These are phyloP conservation scores for Oncorhynchus clarkii DNA, from an alignment of 2,113 vertebrate species.

Conservation along the genomic window DNA sequence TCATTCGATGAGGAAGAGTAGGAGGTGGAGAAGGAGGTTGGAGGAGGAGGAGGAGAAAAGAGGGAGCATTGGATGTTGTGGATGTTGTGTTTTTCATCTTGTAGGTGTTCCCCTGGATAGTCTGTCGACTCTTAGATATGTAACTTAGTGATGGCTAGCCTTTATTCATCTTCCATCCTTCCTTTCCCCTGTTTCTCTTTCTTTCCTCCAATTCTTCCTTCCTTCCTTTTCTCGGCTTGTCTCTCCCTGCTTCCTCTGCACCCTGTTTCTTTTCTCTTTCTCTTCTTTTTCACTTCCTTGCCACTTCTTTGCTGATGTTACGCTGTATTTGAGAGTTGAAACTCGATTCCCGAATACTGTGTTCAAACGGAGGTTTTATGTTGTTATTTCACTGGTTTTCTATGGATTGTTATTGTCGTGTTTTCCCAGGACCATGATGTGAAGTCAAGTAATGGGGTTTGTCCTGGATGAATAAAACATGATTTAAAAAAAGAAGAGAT, in stretches of 20 bases:
- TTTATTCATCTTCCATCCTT: conserved; percentile 6
- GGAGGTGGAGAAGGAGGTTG: conserved; percentile 40
- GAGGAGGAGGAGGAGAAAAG: conserved; percentile 29
- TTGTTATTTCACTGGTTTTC: conserved; percentile 57
- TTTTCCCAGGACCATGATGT: conserved; percentile 55
- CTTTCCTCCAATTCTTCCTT: neutral
- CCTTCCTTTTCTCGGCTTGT: neutral
- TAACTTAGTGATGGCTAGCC: conserved; percentile 27
- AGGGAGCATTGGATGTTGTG: conserved; percentile 68
- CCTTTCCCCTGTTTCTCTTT: neutral
- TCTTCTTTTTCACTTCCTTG: neutral
- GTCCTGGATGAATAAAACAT: conserved; percentile 51
- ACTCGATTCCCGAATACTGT: conserved; percentile 58
- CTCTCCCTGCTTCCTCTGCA: neutral
- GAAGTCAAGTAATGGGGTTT: conserved; percentile 42
- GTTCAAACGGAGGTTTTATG: conserved; percentile 51
- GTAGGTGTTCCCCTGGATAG: conserved; percentile 38
- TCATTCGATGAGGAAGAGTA: conserved; percentile 71
- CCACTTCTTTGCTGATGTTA: conserved; percentile 20
- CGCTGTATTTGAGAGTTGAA: conserved; percentile 34
- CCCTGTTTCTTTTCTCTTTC: neutral
- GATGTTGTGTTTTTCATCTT: conserved; percentile 41
- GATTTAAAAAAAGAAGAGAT: conserved; percentile 11
- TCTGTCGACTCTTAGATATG: conserved; percentile 53
- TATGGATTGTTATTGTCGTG: conserved; percentile 65